phyloP scores from a whole-genome alignment of 2,797 vertebrate species.

The Pseudochaenichthys georgianus region DNA sequence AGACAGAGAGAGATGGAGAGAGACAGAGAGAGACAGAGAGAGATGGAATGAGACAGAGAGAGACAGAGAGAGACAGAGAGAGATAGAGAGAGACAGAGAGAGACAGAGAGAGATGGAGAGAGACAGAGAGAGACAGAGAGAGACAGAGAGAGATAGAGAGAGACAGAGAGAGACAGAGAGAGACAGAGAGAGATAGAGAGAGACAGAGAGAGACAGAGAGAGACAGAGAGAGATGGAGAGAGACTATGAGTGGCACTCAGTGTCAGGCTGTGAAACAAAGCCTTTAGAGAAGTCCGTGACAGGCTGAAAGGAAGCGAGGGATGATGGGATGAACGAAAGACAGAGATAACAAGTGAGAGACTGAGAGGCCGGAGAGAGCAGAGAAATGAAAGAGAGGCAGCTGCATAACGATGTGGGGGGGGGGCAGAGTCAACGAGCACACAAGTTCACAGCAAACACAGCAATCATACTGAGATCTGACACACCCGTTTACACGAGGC shows the following conservation, averaged over 20 bases:
- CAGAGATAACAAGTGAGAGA: conserved; percentile 54
- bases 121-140: conserved; percentile 3
- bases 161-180: background rate
- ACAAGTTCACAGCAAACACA: background rate
- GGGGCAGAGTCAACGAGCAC: background rate
- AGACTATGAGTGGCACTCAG: conserved; percentile 53
- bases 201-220: conserved; percentile 5
- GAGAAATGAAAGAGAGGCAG: conserved; percentile 32
- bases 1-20: conserved; percentile 9
- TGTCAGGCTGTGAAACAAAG: conserved; percentile 69
- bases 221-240: conserved; percentile 9
- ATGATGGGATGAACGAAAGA: conserved; percentile 42
- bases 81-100: too few species aligned
- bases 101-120: background rate
- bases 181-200: conserved; percentile 4
- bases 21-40: too few species aligned
- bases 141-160: too few species aligned
- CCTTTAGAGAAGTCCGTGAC: conserved; percentile 42
- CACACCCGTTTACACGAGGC: too few species aligned
- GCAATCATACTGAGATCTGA: background rate
- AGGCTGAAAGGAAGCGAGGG: conserved; percentile 55
- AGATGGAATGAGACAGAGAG: too few species aligned
- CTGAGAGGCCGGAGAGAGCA: conserved; percentile 27
- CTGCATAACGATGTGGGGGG: conserved; percentile 2
- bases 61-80: too few species aligned